Evolutionary conservation across 2,888 invertebrate species (phyloP).

Genomic region (Diaprepes abbreviatus): DNA sequence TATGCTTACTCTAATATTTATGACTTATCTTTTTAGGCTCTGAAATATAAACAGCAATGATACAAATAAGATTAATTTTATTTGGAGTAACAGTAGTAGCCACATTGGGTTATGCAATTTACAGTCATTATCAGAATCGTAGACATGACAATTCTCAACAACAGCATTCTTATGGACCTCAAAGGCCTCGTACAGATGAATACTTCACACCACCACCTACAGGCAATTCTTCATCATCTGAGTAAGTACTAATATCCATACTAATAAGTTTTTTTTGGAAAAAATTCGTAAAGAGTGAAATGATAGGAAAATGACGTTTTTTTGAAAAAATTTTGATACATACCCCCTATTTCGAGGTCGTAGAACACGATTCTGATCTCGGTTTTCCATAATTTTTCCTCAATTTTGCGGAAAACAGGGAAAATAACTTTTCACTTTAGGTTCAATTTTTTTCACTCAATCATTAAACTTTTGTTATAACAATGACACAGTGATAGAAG

Average conservation of each 20-base stretch:
- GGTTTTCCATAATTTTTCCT: too few relatives aligned
- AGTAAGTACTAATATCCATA: neutral
- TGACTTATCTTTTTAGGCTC: neutral
- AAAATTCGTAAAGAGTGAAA: too few relatives aligned
- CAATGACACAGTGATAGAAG: too few relatives aligned
- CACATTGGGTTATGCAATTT: slow-evolving; percentile 23
- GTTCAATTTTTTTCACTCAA: too few relatives aligned
- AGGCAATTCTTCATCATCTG: neutral
- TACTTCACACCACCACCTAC: neutral
- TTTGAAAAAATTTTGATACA: too few relatives aligned
- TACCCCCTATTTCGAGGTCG: too few relatives aligned
- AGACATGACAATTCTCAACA: slow-evolving; percentile 8
- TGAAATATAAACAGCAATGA: neutral
- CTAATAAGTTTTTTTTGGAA: neutral
- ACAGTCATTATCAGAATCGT: slow-evolving; percentile 8
- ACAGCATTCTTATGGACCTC: neutral
- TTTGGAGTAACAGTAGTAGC: slow-evolving; percentile 22
- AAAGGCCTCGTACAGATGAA: too few relatives aligned
- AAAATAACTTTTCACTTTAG: too few relatives aligned
- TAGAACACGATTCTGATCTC: too few relatives aligned
- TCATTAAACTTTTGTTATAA: too few relatives aligned
- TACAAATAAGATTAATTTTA: slow-evolving; percentile 13
- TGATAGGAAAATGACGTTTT: too few relatives aligned
- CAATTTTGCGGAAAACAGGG: too few relatives aligned
- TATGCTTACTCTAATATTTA: neutral